Conservation (phyloP, 2,888 invertebrate genomes). For the Kryphioiulus occultus region DNA sequence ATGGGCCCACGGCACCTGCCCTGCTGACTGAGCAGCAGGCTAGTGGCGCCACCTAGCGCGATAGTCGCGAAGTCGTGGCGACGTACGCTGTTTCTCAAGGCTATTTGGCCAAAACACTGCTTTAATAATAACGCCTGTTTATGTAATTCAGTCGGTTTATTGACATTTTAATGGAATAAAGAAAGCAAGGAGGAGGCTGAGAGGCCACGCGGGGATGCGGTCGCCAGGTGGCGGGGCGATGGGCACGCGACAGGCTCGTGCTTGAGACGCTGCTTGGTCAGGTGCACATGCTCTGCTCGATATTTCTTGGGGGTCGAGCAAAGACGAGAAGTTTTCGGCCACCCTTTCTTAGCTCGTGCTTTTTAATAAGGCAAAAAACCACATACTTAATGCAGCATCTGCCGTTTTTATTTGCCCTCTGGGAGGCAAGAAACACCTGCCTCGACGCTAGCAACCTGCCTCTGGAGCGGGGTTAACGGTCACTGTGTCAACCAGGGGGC, state of each 20-base stretch:
- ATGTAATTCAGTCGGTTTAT: not conserved
- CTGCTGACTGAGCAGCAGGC: too few relatives aligned
- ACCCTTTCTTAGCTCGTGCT: not conserved
- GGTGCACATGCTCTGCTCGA: not conserved
- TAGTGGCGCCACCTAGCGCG: not conserved
- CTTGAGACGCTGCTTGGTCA: too few relatives aligned
- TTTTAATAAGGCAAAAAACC: conserved; percentile 23
- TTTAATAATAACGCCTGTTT: not conserved
- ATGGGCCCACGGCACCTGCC: too few relatives aligned
- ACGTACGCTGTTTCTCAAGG: not conserved
- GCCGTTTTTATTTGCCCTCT: too few relatives aligned
- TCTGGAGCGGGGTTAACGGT: not conserved
- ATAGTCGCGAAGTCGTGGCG: not conserved
- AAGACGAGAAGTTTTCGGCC: not conserved
- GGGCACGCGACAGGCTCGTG: not conserved
- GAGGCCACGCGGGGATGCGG: not conserved
- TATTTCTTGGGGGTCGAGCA: not conserved
- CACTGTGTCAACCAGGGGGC: not conserved
- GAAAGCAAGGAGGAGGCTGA: not conserved
- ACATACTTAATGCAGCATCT: conserved; percentile 7
- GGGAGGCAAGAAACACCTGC: not conserved
- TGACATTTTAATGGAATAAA: conserved; percentile 14
- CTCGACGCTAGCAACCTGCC: not conserved
- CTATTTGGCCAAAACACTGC: not conserved
- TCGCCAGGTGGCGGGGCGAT: not conserved